Evolutionary conservation across 2,113 vertebrate species (phyloP), one percentile per base, ranked within the genome.

Genomic region (Cynopterus brachyotis): DNA sequence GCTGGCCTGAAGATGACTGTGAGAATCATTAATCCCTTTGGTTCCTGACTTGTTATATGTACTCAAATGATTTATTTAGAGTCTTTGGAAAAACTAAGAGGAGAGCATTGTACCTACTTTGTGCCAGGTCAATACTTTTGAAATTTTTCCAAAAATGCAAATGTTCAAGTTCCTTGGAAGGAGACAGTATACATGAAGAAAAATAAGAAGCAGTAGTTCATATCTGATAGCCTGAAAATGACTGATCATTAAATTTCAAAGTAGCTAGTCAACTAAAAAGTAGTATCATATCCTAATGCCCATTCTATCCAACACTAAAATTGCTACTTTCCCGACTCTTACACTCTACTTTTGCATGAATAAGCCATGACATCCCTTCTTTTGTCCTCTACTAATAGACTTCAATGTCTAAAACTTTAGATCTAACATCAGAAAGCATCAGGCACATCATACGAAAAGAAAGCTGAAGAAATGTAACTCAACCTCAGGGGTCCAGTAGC

Each of bases 201-300:
- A 76, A 57, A 64, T 42, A 72, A n/a, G 70, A 90, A 72, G 45
- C 45, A 26, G 45, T 5, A 16, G 42, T 6, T 69, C 12, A 45
- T 66, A 87, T 90, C 24, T 82, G 96, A 97, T 79, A 94, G 94
- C 57, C 79, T 93, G 94, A 75, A 95, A 97, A 96, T 93, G 94
- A 95, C 50, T 94, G 97, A 97, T 86, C 93, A 87, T 13, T 26
- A 3, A 40, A 93, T 96, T 42, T 89, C 60, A 22, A 50, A 76
- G 92, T 19, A 50, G 6, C 69, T 30, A 24, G 32, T 45, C 0
- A 0, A 50, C n/a, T 28, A 16, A 66, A 55, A 59, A 94, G 7
- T 55, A n/a, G 6, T 47, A n/a, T 16, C 32, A 1, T 5, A 4
- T 6, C 11, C 32, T n/a, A 30, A 24, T 6, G 15, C n/a, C 40